Conservation (phyloP, 2,113 vertebrate species). For the Anser cygnoides region DNA sequence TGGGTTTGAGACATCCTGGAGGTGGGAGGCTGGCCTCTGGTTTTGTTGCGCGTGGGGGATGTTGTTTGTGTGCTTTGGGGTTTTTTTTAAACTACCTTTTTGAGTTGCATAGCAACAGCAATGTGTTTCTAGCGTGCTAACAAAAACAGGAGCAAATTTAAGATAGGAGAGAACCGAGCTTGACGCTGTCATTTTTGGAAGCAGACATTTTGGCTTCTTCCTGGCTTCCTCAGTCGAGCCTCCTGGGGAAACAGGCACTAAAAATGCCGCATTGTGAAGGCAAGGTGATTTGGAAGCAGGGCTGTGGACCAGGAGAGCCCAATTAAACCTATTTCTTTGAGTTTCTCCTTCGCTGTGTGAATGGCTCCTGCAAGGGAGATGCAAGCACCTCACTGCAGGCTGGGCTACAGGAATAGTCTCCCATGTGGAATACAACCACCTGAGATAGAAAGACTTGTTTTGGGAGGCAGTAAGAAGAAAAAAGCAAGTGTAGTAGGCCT, state of each 20-base stretch:
- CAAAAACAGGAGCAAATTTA: not conserved
- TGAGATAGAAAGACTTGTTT: not conserved
- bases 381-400: not conserved
- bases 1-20: slow-evolving; percentile 9
- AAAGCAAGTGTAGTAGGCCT: not conserved
- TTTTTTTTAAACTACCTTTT: slow-evolving; percentile 20
- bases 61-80: not conserved
- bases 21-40: not conserved
- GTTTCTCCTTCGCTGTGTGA: not conserved
- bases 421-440: not conserved
- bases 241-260: not conserved
- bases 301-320: not conserved
- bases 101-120: slow-evolving; percentile 54
- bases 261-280: not conserved
- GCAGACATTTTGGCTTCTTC: not conserved
- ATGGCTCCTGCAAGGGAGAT: not conserved
- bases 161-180: not conserved
- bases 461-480: not conserved
- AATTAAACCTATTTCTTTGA: not conserved
- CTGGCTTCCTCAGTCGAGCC: not conserved
- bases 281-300: not conserved
- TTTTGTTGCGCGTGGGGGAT: not conserved
- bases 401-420: not conserved
- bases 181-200: not conserved
- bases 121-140: not conserved